Evolutionary conservation across 2,797 vertebrate genomes (phyloP), one percentile per base, ranked within the genome.

Genomic region (Gymnoscopelus microlampas): DNA sequence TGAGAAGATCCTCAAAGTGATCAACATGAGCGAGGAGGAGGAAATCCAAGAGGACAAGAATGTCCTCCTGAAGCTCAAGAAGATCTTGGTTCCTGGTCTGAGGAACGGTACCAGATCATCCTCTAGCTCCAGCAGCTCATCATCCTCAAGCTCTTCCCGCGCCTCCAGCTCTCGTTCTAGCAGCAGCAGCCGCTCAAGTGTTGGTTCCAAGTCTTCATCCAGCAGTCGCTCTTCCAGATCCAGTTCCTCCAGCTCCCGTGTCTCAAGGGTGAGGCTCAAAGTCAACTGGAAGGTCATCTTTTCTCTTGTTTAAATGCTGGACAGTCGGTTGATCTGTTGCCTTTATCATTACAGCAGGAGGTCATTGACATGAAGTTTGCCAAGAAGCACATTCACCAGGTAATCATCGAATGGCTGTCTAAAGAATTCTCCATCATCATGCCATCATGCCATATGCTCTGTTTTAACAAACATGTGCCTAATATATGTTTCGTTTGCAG

Each of bases 1-100:
- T 79, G 91, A 94, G 56, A 95, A 92, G 88, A 89, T 95, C 67
- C 73, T 93, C n/a, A 86, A 85, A 24, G 79, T 89, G 11, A 88
- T 91, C 15, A 88, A 70, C 12, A 0, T 83, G 32, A 86, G 68
- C 19, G 86, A 89, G 5, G 89, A 84, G 0, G 83, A 91, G 3
- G 91, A 94, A 59, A 51, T 80, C 66, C 10, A 80, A 0, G 84
- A 92, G 57, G 87, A 91, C 73, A 92, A 77, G 66, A 88, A 78
- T 0, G 85, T 95, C 51, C 74, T 94, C 79, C 76, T 91, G 87
- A 96, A 93, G 84, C 82, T 95, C 48, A 94, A 90, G 76, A 93
- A 92, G 70, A 94, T 96, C 76, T 80, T 96, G 78, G 75, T 68
- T 72, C 82, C 88, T 67, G 84, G 81, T 76, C 58, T 60, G 49